Evolutionary conservation across 2,888 invertebrate genomes (phyloP).

Genomic region (Leptopterna dolabrata): DNA sequence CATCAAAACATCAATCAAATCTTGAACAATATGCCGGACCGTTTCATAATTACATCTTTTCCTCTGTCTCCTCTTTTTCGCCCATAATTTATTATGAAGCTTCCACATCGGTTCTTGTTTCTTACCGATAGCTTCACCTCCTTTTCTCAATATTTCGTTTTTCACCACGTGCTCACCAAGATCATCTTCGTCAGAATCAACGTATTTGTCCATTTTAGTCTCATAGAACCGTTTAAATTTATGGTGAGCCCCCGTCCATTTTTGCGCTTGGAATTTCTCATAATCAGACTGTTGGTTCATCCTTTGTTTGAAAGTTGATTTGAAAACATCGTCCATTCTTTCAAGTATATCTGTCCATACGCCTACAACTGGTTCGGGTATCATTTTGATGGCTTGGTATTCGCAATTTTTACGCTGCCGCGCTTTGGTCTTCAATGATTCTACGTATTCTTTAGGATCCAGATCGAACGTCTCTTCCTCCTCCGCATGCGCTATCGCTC

Average conservation of each 20-base stretch:
- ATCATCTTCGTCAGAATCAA: conserved; percentile 40
- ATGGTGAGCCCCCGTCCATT: conserved; percentile 23
- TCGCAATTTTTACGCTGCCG: conserved; percentile 3
- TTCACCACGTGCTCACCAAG: background rate
- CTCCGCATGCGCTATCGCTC: background rate
- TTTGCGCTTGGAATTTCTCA: conserved; percentile 27
- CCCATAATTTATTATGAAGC: conserved; percentile 32
- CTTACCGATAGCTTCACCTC: conserved; percentile 24
- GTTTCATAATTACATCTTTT: conserved; percentile 14
- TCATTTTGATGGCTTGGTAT: background rate
- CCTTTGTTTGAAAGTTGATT: background rate
- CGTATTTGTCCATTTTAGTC: conserved; percentile 13
- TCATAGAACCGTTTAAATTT: conserved; percentile 21
- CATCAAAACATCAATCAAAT: conserved; percentile 39
- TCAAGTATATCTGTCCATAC: conserved; percentile 5
- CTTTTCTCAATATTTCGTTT: conserved; percentile 29
- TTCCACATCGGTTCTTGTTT: conserved; percentile 18
- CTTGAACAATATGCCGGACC: conserved; percentile 43
- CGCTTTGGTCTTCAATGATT: background rate
- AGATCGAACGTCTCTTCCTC: conserved; percentile 21
- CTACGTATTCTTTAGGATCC: background rate
- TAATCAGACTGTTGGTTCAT: conserved; percentile 42
- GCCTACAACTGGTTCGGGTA: background rate
- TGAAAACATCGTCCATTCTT: conserved; percentile 30
- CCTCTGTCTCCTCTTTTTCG: background rate